Evolutionary conservation across 2,888 invertebrate species (phyloP).

Genomic region (Isoperla grammatica): DNA sequence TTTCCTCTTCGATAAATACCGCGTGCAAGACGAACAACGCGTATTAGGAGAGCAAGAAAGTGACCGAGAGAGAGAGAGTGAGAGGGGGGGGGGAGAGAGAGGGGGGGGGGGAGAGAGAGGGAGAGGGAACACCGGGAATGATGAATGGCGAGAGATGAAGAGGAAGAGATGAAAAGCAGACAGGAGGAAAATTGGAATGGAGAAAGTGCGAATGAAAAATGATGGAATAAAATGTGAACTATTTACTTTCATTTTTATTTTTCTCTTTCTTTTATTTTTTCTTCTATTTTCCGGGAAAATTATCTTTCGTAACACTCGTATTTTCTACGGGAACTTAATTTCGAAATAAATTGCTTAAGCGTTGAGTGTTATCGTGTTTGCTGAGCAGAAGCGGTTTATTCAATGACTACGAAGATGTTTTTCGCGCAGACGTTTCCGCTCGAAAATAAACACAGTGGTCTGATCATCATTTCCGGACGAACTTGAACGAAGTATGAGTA

Average conservation of each 20-base stretch:
- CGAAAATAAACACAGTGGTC: no score
- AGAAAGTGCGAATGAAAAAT: slow-evolving; percentile 12
- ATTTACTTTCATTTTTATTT: neutral
- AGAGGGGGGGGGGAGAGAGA: neutral
- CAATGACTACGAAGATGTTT: no score
- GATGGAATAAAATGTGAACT: slow-evolving; percentile 6
- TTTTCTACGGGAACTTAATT: neutral
- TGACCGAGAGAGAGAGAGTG: neutral
- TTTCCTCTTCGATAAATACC: no score
- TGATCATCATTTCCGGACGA: no score
- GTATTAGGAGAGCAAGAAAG: neutral
- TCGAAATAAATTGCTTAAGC: no score
- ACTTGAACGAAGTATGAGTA: no score
- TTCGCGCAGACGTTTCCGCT: no score
- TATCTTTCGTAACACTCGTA: neutral
- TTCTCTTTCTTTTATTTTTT: no score
- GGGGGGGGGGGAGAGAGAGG: neutral
- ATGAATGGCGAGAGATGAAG: slow-evolving; percentile 13
- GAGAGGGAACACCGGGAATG: neutral
- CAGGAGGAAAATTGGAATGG: slow-evolving; percentile 19
- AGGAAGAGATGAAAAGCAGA: slow-evolving; percentile 11
- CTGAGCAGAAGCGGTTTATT: no score
- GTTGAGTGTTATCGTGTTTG: no score
- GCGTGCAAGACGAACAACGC: no score
- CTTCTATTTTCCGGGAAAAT: neutral